Conservation (phyloP, 2,113 vertebrate genomes). For the Gobio gobio region DNA sequence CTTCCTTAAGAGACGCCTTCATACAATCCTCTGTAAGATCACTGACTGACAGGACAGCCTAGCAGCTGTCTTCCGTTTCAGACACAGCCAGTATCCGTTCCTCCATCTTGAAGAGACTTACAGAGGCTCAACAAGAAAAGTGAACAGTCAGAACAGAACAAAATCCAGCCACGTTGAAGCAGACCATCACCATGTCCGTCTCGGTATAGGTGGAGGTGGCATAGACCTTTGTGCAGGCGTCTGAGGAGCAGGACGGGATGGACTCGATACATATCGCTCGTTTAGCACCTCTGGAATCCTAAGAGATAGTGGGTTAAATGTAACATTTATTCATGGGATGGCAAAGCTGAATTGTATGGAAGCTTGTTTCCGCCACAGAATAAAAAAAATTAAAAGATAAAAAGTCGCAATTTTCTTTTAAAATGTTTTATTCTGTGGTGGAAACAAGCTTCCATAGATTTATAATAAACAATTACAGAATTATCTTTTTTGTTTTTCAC, state of each 20-base stretch:
- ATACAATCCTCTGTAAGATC: background rate
- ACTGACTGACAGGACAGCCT: background rate
- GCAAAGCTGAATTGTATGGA: too few species aligned
- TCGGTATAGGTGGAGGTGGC: slow-evolving; percentile 56
- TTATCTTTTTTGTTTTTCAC: background rate
- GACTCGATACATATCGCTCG: slow-evolving; percentile 74
- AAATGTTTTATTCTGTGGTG: too few species aligned
- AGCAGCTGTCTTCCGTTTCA: background rate
- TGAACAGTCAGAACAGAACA: background rate
- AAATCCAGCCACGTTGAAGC: background rate
- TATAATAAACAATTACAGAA: too few species aligned
- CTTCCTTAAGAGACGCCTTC: background rate
- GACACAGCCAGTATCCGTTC: background rate
- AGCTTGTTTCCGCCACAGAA: too few species aligned
- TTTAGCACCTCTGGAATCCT: slow-evolving; percentile 66
- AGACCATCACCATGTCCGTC: slow-evolving; percentile 63
- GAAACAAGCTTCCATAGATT: too few species aligned
- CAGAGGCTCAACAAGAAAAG: slow-evolving; percentile 21
- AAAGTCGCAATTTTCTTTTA: too few species aligned
- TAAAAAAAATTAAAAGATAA: too few species aligned
- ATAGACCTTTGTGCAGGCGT: slow-evolving; percentile 57
- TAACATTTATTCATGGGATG: background rate
- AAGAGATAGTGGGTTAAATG: slow-evolving; percentile 18
- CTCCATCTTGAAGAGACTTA: slow-evolving; percentile 1
- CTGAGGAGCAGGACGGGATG: slow-evolving; percentile 63